Conservation (phyloP, 1,140 invertebrate species). For the Druon quercuslanigerum region DNA sequence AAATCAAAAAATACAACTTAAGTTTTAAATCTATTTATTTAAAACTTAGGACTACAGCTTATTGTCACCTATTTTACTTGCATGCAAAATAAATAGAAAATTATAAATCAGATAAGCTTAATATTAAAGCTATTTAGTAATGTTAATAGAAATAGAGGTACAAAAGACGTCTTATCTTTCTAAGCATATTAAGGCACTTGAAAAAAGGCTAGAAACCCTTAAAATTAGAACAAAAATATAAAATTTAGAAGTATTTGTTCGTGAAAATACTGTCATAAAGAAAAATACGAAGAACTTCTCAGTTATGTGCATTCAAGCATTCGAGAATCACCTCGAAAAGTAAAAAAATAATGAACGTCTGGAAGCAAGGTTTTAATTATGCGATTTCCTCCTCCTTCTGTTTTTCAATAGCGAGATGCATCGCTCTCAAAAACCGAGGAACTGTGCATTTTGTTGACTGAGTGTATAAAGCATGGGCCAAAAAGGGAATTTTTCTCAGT, state of each 20-base stretch:
- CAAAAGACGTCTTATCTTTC: not conserved
- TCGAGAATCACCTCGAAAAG: not conserved
- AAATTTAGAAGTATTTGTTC: not conserved
- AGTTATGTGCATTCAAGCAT: not conserved
- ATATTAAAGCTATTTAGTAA: not conserved
- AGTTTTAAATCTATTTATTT: too few species aligned
- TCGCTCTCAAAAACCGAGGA: slow-evolving; percentile 60
- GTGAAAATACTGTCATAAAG: not conserved
- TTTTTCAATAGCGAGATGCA: slow-evolving; percentile 62
- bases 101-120: not conserved
- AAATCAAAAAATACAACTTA: too few species aligned
- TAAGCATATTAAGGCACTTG: slow-evolving; percentile 6
- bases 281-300: slow-evolving; percentile 22
- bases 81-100: slow-evolving; percentile 20
- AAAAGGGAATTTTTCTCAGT: slow-evolving; percentile 91
- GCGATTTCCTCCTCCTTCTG: slow-evolving; percentile 54
- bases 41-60: too few species aligned
- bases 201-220: not conserved
- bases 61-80: not conserved
- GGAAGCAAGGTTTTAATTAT: slow-evolving; percentile 7
- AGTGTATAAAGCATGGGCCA: slow-evolving; percentile 81
- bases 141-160: not conserved
- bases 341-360: not conserved
- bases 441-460: slow-evolving; percentile 48
- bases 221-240: not conserved